A percentile compares a stretch with the other conserved stretches of the same genome.
Conservation (phyloP, 1,140 invertebrate genomes). For the Venustaconcha ellipsiformis region DNA sequence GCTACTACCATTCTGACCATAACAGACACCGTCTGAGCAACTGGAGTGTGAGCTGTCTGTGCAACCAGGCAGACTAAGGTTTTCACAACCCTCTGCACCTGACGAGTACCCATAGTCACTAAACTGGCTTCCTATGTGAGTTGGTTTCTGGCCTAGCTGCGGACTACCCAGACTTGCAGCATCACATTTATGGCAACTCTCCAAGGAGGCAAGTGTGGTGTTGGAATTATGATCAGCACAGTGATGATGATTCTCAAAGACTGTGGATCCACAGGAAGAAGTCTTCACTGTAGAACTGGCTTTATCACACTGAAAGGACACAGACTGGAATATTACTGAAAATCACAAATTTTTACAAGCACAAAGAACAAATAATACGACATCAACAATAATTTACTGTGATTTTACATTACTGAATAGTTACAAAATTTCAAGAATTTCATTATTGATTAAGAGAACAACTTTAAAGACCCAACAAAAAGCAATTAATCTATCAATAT, state of each 20-base stretch:
- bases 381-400: no score
- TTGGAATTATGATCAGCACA: slow-evolving; percentile 50
- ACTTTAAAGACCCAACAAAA: no score
- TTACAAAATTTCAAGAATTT: no score
- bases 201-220: slow-evolving; percentile 43
- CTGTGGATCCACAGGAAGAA: slow-evolving; percentile 12
- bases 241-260: slow-evolving; percentile 19
- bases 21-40: slow-evolving; percentile 56
- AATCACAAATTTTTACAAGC: no score
- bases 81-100: slow-evolving; percentile 63
- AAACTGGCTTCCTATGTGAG: slow-evolving; percentile 27
- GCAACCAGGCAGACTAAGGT: slow-evolving; percentile 63
- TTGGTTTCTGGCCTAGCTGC: slow-evolving; percentile 19
- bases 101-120: slow-evolving; percentile 65
- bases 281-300: slow-evolving; percentile 22
- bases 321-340: not conserved
- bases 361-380: no score
- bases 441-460: no score
- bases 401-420: no score
- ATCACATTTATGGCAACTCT: slow-evolving; percentile 42
- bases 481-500: no score
- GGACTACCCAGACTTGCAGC: slow-evolving; percentile 7
- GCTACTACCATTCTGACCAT: slow-evolving; percentile 46
- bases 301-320: slow-evolving; percentile 44
- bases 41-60: slow-evolving; percentile 61